Evolutionary conservation across 2,888 invertebrate species (phyloP), one percentile per base, ranked within the genome.

Genomic region (Dryobota labecula): DNA sequence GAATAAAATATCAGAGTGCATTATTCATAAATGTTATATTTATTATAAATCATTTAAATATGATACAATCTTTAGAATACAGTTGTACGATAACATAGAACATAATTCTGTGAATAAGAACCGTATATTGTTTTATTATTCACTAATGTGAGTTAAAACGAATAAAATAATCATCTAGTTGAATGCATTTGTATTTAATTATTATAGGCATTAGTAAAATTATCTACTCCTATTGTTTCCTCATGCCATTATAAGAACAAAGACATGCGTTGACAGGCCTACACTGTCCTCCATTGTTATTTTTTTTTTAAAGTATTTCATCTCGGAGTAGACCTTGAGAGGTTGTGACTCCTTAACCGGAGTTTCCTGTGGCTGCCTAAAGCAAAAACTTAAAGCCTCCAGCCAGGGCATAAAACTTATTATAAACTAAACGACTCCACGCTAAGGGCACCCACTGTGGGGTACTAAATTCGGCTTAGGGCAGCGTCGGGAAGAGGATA

Each of bases 101-200:
- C 24, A 57, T n/a, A n/a, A 38, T 57, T 58, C 18, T 24, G 18
- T 24, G 6, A 65, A 43, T n/a, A 56, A 33, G 2, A 15, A 15
- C 6, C 9, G 11, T n/a, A 18, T 5, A 49, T 41, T 30, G 27
- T 49, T 41, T 56, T 47, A 33, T 47, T 68, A 68, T 45, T 24
- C 54, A 47, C 2, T 33, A 43, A 49, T 41, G 20, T 18, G 24
- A 33, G 8, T n/a, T 33, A 47, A 38, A 43, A 15, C 9, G 45
- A 24, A 56, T 56, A 47, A 56, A 47, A 47, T 54, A 45, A 36
- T 43, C 36, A n/a, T 30, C 1, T 33, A 43, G 2, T 11, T 33
- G 69, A 47, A 70, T 47, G 11, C 49, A 70, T 70, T 51, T 9
- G 8, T 70, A 43, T n/a, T 41, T 41, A 27, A 43, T 47, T 57